Evolutionary conservation across 2,113 vertebrate genomes (phyloP), one percentile per base, ranked within the genome.

Genomic region (Zosterops pallidus): DNA sequence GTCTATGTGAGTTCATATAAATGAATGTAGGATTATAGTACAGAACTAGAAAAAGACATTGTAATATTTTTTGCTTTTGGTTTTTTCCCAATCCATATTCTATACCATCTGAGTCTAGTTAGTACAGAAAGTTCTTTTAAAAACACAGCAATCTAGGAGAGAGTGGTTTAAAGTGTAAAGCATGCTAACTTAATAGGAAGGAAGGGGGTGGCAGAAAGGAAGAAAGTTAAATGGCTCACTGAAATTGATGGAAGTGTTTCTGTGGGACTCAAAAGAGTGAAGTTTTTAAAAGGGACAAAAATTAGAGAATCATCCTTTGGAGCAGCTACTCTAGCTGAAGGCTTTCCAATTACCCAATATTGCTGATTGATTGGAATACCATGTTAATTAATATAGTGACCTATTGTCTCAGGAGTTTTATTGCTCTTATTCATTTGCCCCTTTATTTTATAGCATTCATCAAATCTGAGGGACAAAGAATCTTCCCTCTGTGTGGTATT

Each of bases 341-440:
- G 82, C 70, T 89, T 94, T 93, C 59, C 83, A 91, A 60, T 91
- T 95, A 90, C 14, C 21, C 29, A 72, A 11, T 90, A 90, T 29
- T 91, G 52, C 55, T 72, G 72, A 85, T 14, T 69, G 83, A 95
- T 65, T 83, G 76, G 44, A 91, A 78, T 49, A 89, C 9, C 31
- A 67, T 63, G 42, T 52, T 93, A 95, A 97, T 95, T 84, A 95
- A 89, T 87, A 77, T 17, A 89, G 46, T 47, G 53, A 91, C 69
- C 77, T 92, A 57, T 24, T 37, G 20, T 72, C 49, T 83, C 63
- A 60, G 83, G 28, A 83, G 63, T 92, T 89, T 72, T 72, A 59
- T 68, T 94, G 31, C 46, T 86, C 33, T 62, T 83, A 65, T 18
- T 89, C 18, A 71, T 72, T 76, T 91, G n/a, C 21, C 37, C 60